A percentile compares a stretch with the other conserved stretches of the same genome.
Conservation (phyloP, 2,888 invertebrate species). For the Andrena trimmerana region DNA sequence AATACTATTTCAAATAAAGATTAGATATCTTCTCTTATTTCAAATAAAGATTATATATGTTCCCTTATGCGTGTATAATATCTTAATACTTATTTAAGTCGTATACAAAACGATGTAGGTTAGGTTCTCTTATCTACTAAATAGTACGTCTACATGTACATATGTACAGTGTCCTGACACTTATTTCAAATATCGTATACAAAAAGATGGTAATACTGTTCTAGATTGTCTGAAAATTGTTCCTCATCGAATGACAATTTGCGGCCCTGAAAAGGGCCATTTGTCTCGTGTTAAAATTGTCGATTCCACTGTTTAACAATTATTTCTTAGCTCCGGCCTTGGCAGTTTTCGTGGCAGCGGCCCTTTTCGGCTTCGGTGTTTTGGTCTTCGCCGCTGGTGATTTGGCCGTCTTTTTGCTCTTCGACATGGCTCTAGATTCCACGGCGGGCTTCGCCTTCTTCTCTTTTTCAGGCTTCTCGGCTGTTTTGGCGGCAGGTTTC, state of each 20-base stretch:
- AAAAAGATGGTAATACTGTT: constrained; percentile 18
- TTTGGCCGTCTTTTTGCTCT: constrained; percentile 72
- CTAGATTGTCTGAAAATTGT: constrained; percentile 19
- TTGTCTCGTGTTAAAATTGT: constrained; percentile 38
- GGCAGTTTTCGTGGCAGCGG: constrained; percentile 47
- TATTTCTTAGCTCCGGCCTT: constrained; percentile 68
- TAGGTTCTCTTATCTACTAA: constrained; percentile 4
- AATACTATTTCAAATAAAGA: no score
- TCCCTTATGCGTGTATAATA: neutral
- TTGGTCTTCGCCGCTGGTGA: constrained; percentile 78
- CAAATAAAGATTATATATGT: no score
- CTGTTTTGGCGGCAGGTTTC: constrained; percentile 33
- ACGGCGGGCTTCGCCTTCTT: constrained; percentile 14
- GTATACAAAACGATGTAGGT: constrained; percentile 7
- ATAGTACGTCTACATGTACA: neutral
- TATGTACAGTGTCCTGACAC: neutral
- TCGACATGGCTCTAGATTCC: constrained; percentile 51
- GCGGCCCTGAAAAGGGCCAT: constrained; percentile 74
- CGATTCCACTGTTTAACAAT: constrained; percentile 12
- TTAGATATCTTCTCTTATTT: no score
- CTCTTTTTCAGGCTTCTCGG: constrained; percentile 56
- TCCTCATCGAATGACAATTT: constrained; percentile 29
- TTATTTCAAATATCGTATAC: neutral
- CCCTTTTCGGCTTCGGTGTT: constrained; percentile 83
- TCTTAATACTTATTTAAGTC: neutral